A percentile compares a stretch with the other conserved stretches of the same genome.
Conservation (phyloP, 1,140 invertebrate species). For the Diachasma alloeum region DNA sequence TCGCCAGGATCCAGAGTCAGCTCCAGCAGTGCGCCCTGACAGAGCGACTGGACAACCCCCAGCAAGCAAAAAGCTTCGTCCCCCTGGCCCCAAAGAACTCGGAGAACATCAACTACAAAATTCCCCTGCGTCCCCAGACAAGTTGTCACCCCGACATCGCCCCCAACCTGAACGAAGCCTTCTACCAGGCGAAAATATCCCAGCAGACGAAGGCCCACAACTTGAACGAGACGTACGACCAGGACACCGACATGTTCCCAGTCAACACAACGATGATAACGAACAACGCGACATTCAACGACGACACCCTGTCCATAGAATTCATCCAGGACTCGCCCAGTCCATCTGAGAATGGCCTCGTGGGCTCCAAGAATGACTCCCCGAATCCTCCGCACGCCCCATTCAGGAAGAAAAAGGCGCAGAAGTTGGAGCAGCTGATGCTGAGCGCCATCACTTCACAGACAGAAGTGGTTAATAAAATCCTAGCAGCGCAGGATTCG, state of each 20-base stretch:
- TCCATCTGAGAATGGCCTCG: conserved; percentile 48
- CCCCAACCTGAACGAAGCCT: conserved; percentile 59
- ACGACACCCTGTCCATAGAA: conserved; percentile 58
- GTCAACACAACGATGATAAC: conserved; percentile 53
- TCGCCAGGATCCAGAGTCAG: conserved; percentile 46
- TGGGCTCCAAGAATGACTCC: conserved; percentile 51
- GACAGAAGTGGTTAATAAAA: conserved; percentile 62
- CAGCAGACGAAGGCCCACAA: conserved; percentile 41
- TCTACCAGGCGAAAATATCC: conserved; percentile 44
- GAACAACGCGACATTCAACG: conserved; percentile 62
- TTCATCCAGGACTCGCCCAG: conserved; percentile 55
- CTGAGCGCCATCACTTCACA: conserved; percentile 61
- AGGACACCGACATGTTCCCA: conserved; percentile 38
- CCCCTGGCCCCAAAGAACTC: conserved; percentile 50
- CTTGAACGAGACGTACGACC: conserved; percentile 55
- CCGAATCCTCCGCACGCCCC: conserved; percentile 55
- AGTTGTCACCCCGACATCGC: conserved; percentile 49
- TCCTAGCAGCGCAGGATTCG: conserved; percentile 59
- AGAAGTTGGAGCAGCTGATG: conserved; percentile 59
- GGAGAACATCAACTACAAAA: conserved; percentile 19
- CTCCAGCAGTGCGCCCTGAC: conserved; percentile 41
- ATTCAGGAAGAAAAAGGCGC: conserved; percentile 57
- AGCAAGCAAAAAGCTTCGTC: conserved; percentile 38
- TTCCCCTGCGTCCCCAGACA: conserved; percentile 32
- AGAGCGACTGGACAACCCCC: conserved; percentile 53